Evolutionary conservation across 2,113 vertebrate species (phyloP), one percentile per base, ranked within the genome.

Genomic region (Procavia capensis): DNA sequence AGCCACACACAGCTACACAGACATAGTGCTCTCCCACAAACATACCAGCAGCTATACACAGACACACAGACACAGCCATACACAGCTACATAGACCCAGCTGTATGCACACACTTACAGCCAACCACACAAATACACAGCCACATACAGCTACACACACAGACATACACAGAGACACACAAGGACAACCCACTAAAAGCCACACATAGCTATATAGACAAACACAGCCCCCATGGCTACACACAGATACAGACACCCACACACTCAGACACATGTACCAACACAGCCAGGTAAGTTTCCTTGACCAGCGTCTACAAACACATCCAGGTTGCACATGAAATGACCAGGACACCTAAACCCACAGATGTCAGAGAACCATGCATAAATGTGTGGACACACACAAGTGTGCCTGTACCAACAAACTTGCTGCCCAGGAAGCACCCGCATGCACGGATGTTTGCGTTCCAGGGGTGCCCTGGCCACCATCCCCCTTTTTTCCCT

Each of bases 381-480:
- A 24, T 36, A 72, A 45, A 85, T 20, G 29, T 0, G 19, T 29
- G 64, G 54, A 80, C 47, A 36, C 61, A 29, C 9, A 5, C 0
- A 5, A 47, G 57, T 11, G 29, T 72, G 24, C 36, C 36, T 19
- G 54, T 22, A 3, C 5, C 16, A 41, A 16, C 63, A 64, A 14
- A 14, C n/a, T 1, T 57, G 66, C 9, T 31, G 61, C 9, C 39
- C 43, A 8, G 36, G 9, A 43, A 36, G 61, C 57, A 31, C 63
- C 95, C 57, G 57, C 4, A 1, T 8, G 3, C 81, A 74, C 90
- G 88, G 89, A 24, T 31, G 76, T 78, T 91, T 74, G 50, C 85
- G 72, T 39, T 74, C 74, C 85, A 43, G 76, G 36, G 31, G 39
- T 75, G 66, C 45, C 83, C 78, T 47, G 36, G 63, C 54, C 6